Evolutionary conservation across 2,797 vertebrate species (phyloP).

Genomic region (Tadarida brasiliensis): DNA sequence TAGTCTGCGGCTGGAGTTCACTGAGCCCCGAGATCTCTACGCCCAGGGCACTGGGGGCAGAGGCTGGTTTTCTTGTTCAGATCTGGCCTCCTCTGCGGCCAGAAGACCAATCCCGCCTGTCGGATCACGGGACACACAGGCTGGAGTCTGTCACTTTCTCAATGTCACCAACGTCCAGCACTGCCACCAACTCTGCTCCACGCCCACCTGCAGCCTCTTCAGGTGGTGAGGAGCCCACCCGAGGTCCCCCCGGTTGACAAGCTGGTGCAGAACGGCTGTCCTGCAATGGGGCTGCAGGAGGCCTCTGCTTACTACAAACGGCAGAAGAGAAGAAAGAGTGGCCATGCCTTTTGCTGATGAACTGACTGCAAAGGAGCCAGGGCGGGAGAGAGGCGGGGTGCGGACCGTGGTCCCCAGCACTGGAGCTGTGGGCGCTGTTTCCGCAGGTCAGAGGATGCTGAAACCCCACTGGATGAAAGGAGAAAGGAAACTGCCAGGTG

Average conservation of each 20-base stretch:
- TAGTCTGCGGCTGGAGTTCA: background rate
- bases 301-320: background rate
- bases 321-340: background rate
- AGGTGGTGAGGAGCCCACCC: background rate
- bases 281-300: accelerated
- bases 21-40: background rate
- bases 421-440: accelerated
- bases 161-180: accelerated
- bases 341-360: background rate
- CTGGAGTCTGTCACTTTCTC: background rate
- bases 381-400: background rate
- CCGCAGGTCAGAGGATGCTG: background rate
- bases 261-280: accelerated
- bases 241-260: background rate
- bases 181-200: background rate
- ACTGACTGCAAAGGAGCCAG: background rate
- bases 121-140: accelerated
- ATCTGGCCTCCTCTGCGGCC: background rate
- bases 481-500: background rate
- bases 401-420: accelerated
- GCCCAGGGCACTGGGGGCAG: background rate
- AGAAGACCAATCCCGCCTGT: accelerated
- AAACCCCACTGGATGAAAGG: background rate
- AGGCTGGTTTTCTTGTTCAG: background rate
- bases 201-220: background rate